Conservation (phyloP, 2,113 vertebrate species). For the Phylloscopus trochilus region DNA sequence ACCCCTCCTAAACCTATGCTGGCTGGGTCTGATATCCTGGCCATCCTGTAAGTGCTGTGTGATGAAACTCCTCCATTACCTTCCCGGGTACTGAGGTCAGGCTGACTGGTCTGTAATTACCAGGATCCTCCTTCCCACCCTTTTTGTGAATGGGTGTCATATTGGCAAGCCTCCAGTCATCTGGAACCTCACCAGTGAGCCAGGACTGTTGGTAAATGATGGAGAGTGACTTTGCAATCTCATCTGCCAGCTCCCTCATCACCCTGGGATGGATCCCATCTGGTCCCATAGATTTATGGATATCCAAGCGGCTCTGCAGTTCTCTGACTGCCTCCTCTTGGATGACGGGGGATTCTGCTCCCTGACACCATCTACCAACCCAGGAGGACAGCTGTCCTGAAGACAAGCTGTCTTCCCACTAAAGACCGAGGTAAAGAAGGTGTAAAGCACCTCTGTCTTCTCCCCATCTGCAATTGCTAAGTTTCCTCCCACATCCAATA, state of each 20-base stretch:
- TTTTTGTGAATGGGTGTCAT: not conserved
- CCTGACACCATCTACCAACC: not conserved
- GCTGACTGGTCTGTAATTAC: too few relatives aligned
- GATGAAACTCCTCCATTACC: too few relatives aligned
- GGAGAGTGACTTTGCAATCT: not conserved
- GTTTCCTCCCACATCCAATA: too few relatives aligned
- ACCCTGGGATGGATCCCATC: not conserved
- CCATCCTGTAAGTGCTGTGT: too few relatives aligned
- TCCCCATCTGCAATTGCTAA: too few relatives aligned
- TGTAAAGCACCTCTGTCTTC: too few relatives aligned
- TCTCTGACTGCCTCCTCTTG: not conserved
- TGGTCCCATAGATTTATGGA: not conserved
- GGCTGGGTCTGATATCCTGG: too few relatives aligned
- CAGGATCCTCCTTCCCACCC: not conserved
- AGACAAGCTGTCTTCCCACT: too few relatives aligned
- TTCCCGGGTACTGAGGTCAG: not conserved
- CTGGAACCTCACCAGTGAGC: not conserved
- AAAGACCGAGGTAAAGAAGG: too few relatives aligned
- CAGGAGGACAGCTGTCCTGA: not conserved
- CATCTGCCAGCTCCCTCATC: not conserved
- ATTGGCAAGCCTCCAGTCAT: not conserved
- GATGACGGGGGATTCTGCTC: not conserved
- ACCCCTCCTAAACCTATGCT: too few relatives aligned
- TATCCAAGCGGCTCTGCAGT: not conserved
- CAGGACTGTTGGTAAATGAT: not conserved